Evolutionary conservation across 1,140 invertebrate genomes (phyloP).

Genomic region (Bombus pyrosoma): DNA sequence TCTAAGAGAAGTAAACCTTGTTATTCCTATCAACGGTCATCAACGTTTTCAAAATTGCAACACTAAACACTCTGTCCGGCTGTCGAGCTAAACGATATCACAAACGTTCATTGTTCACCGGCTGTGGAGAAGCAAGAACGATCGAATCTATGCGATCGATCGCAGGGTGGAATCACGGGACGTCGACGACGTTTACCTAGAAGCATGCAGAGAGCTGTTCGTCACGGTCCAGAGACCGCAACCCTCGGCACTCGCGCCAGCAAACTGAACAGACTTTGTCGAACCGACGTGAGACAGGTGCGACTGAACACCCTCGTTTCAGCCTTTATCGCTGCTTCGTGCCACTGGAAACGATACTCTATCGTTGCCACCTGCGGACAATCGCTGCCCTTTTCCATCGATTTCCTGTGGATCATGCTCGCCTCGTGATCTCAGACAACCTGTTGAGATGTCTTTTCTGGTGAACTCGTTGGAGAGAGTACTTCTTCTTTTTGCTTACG

Average conservation of each 20-base stretch:
- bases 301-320: constrained; percentile 63
- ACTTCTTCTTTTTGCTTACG: background rate
- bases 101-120: constrained; percentile 7
- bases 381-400: constrained; percentile 19
- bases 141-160: constrained; percentile 41
- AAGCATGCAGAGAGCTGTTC: constrained; percentile 55
- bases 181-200: constrained; percentile 63
- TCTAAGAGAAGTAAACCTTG: background rate
- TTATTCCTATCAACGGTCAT: too few relatives aligned
- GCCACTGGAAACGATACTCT: constrained; percentile 24
- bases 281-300: constrained; percentile 75
- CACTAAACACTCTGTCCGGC: background rate
- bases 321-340: constrained; percentile 23
- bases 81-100: background rate
- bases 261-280: constrained; percentile 36
- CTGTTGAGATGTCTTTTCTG: background rate
- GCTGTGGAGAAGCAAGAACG: background rate
- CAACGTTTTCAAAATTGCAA: background rate
- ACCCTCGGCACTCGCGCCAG: constrained; percentile 64
- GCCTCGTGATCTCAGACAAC: background rate
- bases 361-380: constrained; percentile 37
- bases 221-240: constrained; percentile 74
- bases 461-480: background rate
- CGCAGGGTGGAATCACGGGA: constrained; percentile 40
- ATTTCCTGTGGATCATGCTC: background rate